Evolutionary conservation across 2,888 invertebrate genomes (phyloP).

Genomic region (Tetanocera ferruginea): DNA sequence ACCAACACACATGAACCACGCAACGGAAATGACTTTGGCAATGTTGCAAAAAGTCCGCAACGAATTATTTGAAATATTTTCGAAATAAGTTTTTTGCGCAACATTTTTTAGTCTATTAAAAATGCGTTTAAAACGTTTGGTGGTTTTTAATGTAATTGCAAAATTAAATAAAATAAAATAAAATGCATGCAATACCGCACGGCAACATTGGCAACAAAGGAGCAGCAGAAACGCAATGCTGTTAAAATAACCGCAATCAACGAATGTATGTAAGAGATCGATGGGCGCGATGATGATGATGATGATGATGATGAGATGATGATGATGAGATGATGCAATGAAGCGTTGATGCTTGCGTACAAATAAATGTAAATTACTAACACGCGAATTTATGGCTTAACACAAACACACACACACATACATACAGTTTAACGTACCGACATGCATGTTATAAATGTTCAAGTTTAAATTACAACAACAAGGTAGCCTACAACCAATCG

Average conservation of each 20-base stretch:
- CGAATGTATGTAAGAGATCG: background rate
- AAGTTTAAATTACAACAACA: background rate
- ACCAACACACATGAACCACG: too few relatives aligned
- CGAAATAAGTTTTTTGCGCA: constrained; percentile 46
- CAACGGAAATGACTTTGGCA: too few relatives aligned
- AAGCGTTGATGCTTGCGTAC: constrained; percentile 5
- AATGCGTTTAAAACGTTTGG: constrained; percentile 57
- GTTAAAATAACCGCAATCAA: background rate
- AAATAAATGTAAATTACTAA: constrained; percentile 46
- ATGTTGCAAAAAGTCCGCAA: too few relatives aligned
- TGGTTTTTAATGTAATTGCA: constrained; percentile 59
- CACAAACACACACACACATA: constrained; percentile 35
- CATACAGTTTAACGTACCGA: constrained; percentile 20
- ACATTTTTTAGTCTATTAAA: constrained; percentile 68
- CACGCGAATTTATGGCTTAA: constrained; percentile 50
- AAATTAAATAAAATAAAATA: constrained; percentile 57
- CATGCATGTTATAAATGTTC: background rate
- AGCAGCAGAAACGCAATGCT: background rate
- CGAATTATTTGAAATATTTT: constrained; percentile 27
- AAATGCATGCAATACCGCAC: background rate
- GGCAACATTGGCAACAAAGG: constrained; percentile 1
- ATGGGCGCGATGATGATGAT: background rate
- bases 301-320: background rate
- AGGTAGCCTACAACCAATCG: constrained; percentile 1
- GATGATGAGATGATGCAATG: background rate